Percentiles rank a stretch among this genome's conserved stretches.
These are phyloP conservation scores for Darevskia nairensis DNA, from an alignment of 2,797 vertebrate genomes.

Conservation along the genomic window DNA sequence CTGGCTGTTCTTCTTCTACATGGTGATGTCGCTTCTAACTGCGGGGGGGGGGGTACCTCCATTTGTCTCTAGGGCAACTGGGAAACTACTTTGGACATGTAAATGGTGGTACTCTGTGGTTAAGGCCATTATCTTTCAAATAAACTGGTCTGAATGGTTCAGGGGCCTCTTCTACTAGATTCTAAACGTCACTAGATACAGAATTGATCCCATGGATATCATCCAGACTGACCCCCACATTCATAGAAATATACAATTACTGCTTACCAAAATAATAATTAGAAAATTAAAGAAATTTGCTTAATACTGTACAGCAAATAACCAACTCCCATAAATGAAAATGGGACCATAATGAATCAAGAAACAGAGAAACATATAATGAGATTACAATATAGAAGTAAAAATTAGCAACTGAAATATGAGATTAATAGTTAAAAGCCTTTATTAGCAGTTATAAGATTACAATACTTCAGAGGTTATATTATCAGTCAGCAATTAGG, in stretches of 20 bases:
- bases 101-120: too few species aligned
- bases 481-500: slow-evolving; percentile 15
- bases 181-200: too few species aligned
- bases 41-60: too few species aligned
- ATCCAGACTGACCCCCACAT: too few species aligned
- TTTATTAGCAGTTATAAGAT: not conserved
- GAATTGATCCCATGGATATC: too few species aligned
- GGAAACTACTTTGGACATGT: too few species aligned
- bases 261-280: not conserved
- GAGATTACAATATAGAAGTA: not conserved
- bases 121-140: too few species aligned
- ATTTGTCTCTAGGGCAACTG: too few species aligned
- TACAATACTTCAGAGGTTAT: slow-evolving; percentile 18
- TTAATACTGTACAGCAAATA: not conserved
- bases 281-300: not conserved
- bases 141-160: too few species aligned
- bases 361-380: slow-evolving; percentile 12
- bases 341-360: not conserved
- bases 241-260: not conserved
- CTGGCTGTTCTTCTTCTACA: too few species aligned
- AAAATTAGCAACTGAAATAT: slow-evolving; percentile 11
- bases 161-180: too few species aligned
- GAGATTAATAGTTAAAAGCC: slow-evolving; percentile 26
- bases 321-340: not conserved
- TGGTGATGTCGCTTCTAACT: too few species aligned